Conservation (phyloP, 2,797 vertebrate genomes). For the Aplochiton taeniatus region DNA sequence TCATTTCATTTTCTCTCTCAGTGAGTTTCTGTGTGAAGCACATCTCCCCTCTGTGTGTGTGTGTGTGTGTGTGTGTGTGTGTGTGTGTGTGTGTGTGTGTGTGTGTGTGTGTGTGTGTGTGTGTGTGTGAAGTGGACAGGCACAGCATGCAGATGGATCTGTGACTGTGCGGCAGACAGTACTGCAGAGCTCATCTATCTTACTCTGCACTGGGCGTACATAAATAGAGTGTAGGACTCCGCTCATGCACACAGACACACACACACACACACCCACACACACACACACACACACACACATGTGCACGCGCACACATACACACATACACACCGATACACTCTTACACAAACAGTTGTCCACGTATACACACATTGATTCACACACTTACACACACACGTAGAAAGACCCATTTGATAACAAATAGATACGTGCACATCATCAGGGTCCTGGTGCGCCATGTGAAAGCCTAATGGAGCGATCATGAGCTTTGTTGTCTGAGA, state of each 20-base stretch:
- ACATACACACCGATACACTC: conserved; percentile 4
- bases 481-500: no score
- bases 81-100: neutral
- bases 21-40: no score
- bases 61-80: neutral
- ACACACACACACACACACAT: conserved; percentile 59
- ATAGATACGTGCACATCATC: neutral
- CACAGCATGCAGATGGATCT: neutral
- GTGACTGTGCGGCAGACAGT: no score
- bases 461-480: no score
- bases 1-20: neutral
- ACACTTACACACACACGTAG: neutral
- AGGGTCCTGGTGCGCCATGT: no score
- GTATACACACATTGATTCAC: neutral
- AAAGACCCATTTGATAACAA: conserved; percentile 10
- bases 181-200: neutral
- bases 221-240: conserved; percentile 61
- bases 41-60: neutral
- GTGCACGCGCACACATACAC: neutral
- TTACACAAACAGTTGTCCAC: no score
- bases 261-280: conserved; percentile 44
- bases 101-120: neutral
- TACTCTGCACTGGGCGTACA: neutral
- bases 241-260: conserved; percentile 14
- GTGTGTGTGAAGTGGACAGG: neutral